Conservation (phyloP, 2,888 invertebrate genomes). For the Polydrusus tereticollis region DNA sequence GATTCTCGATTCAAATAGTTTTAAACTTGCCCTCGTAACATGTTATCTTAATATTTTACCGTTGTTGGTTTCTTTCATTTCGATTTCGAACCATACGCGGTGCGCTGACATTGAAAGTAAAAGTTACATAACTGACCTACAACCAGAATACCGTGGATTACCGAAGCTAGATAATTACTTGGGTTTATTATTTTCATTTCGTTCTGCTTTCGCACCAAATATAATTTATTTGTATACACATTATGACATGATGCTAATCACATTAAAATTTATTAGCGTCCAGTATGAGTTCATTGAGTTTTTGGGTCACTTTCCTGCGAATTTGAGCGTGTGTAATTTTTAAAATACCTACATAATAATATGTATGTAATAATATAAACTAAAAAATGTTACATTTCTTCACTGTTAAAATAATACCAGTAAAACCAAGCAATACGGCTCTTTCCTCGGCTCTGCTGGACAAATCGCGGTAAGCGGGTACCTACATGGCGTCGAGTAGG, state of each 20-base stretch:
- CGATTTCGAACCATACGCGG: constrained; percentile 1
- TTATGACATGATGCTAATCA: not conserved
- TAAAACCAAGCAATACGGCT: too few relatives aligned
- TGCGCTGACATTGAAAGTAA: constrained; percentile 52
- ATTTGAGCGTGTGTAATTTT: too few relatives aligned
- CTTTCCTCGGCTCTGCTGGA: too few relatives aligned
- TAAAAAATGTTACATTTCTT: too few relatives aligned
- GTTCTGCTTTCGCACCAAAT: constrained; percentile 2
- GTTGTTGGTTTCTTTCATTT: not conserved
- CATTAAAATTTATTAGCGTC: not conserved
- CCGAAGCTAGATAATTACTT: constrained; percentile 29
- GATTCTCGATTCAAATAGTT: not conserved
- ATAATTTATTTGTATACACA: not conserved
- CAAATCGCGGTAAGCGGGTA: too few relatives aligned
- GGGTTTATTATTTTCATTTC: not conserved
- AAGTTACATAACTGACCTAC: constrained; percentile 53
- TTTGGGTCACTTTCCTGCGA: too few relatives aligned
- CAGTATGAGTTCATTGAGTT: not conserved
- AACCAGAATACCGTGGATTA: constrained; percentile 37
- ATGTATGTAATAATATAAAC: too few relatives aligned
- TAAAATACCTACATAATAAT: too few relatives aligned
- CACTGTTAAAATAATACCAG: too few relatives aligned
- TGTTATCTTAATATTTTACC: not conserved
- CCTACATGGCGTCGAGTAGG: too few relatives aligned
- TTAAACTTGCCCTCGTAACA: not conserved